Conservation (phyloP, 2,888 invertebrate genomes). For the Amphimallon solstitiale region DNA sequence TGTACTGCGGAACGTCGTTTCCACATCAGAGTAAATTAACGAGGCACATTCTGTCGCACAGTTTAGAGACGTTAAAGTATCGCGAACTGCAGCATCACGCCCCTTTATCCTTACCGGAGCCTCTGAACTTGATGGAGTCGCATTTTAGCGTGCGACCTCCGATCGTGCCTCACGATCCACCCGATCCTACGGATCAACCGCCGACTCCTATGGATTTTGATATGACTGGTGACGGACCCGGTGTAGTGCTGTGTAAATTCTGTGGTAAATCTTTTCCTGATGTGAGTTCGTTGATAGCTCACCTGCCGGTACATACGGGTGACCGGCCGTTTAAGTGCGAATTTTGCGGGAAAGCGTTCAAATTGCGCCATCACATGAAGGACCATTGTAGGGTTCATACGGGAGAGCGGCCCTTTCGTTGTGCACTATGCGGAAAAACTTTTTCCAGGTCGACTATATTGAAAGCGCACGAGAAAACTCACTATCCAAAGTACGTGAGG, state of each 20-base stretch:
- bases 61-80: slow-evolving; percentile 87
- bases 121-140: slow-evolving; percentile 57
- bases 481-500: slow-evolving; percentile 90
- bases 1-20: slow-evolving; percentile 90
- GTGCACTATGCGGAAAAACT: slow-evolving; percentile 89
- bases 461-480: slow-evolving; percentile 93
- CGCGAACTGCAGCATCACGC: slow-evolving; percentile 75
- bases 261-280: slow-evolving; percentile 93
- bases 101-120: slow-evolving; percentile 62
- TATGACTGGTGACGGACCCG: slow-evolving; percentile 65
- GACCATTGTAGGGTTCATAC: slow-evolving; percentile 94
- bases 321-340: slow-evolving; percentile 93
- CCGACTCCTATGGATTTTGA: slow-evolving; percentile 70
- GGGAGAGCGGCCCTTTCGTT: slow-evolving; percentile 90
- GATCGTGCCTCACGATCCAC: slow-evolving; percentile 59
- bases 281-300: slow-evolving; percentile 86
- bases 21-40: slow-evolving; percentile 92
- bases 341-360: slow-evolving; percentile 94
- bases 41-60: slow-evolving; percentile 88
- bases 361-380: slow-evolving; percentile 92
- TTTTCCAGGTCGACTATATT: slow-evolving; percentile 91
- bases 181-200: slow-evolving; percentile 65
- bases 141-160: slow-evolving; percentile 59
- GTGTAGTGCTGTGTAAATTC: slow-evolving; percentile 89
- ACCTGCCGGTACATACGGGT: slow-evolving; percentile 89